These are phyloP conservation scores for Agriopis marginaria DNA, from an alignment of 2,888 invertebrate genomes.

Conservation along the genomic window DNA sequence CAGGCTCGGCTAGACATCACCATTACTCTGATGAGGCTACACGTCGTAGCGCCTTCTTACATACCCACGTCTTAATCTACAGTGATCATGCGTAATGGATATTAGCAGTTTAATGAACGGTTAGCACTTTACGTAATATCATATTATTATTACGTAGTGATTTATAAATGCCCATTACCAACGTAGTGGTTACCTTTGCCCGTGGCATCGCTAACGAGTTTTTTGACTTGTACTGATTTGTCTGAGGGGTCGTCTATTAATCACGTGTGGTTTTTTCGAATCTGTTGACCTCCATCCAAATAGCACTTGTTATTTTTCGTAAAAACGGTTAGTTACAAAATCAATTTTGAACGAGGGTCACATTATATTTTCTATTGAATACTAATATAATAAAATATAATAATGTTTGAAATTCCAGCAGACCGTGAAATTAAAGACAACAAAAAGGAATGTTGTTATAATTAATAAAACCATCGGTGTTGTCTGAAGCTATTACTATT, in stretches of 20 bases:
- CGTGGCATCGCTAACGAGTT: constrained; percentile 29
- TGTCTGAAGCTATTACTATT: background rate
- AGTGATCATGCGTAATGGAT: constrained; percentile 35
- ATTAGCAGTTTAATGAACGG: constrained; percentile 35
- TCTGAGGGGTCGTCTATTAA: background rate
- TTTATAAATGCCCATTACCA: constrained; percentile 30
- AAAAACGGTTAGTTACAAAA: background rate
- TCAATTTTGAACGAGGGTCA: too few relatives aligned
- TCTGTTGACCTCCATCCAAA: too few relatives aligned
- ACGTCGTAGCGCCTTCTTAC: constrained; percentile 6
- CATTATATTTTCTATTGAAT: too few relatives aligned
- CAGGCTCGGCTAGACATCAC: constrained; percentile 17
- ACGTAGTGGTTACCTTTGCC: constrained; percentile 19
- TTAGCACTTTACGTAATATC: constrained; percentile 28
- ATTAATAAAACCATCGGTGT: constrained; percentile 12
- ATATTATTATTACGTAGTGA: constrained; percentile 34
- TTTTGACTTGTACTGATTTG: constrained; percentile 29
- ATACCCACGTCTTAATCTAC: constrained; percentile 31
- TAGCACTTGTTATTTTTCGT: background rate
- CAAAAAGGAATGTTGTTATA: constrained; percentile 6
- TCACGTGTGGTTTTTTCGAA: background rate
- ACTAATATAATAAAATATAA: too few relatives aligned
- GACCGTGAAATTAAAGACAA: constrained; percentile 2
- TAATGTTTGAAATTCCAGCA: background rate
- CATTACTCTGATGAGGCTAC: constrained; percentile 33